Base-by-base conservation (phyloP, 2,888 invertebrate genomes). In the Penaeus monodon region DNA sequence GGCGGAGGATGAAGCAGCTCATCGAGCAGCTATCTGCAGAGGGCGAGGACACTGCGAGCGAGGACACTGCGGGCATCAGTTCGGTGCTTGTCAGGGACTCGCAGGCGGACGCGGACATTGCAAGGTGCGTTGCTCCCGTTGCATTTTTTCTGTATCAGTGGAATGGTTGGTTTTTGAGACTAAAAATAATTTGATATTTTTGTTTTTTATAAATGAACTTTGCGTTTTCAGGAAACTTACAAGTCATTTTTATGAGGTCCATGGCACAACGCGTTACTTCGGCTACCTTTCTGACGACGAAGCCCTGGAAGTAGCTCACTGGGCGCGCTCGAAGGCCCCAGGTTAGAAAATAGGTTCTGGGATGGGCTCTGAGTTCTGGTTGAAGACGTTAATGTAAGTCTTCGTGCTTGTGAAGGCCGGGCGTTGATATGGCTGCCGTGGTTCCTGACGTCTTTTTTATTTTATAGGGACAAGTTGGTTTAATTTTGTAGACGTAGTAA, bases 251-350 rank as follows among this genome's bases (percentile, higher is more conserved):
- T 86, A 86, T 22, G 82, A 82, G 44, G 63, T 77, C n/a, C 86
- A 86, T 63, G 86, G 86, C 24, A 81, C 81, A 7, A 86, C 81
- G 12, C 65, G 64, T 17, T 86, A 81, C 86, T 86, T 86, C 57
- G 86, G 86, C 64, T 38, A 66, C 66, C 64, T 86, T 17, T 82
- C 86, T 17, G 86, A 86, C 68, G 86, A 86, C 27, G 86, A 86
- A 29, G 78, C 82, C 20, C 49, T 86, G 63, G 68, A 81, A 27
- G 82, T 77, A 14, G 86, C 86, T 10, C 44, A 76, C 68, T 86
- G 86, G 86, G 86, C 86, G 22, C 27, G 86, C 20, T 77, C 76
- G 38, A 49, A 49, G 33, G 86, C 86, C 63, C 86, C 86, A 77
- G 86, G 86, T 86, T 27, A 7, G 80, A 63, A n/a, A 2, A 38